A percentile compares a stretch with the other conserved stretches of the same genome.
Evolutionary conservation across 1,140 invertebrate genomes (phyloP).

Genomic region (Nebria ingens): DNA sequence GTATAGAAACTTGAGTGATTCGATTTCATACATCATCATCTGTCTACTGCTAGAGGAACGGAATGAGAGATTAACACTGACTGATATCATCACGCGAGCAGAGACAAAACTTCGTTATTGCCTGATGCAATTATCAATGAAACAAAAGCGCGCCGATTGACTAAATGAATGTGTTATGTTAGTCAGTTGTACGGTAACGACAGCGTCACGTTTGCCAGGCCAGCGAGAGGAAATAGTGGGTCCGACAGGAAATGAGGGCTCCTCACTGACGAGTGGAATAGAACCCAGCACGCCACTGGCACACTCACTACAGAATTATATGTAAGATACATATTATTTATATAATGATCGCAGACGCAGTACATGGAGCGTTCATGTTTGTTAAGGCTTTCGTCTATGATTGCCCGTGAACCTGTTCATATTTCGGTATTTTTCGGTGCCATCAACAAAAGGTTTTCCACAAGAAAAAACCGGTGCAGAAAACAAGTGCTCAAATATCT

Average conservation of each 20-base stretch:
- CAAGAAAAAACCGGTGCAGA: background rate
- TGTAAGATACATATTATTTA: constrained; percentile 3
- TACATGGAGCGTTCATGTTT: background rate
- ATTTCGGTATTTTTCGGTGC: background rate
- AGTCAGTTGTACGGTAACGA: too few relatives aligned
- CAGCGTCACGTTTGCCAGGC: too few relatives aligned
- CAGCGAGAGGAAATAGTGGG: too few relatives aligned
- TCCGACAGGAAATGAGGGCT: too few relatives aligned
- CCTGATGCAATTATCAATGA: too few relatives aligned
- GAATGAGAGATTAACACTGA: too few relatives aligned
- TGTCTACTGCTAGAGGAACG: too few relatives aligned
- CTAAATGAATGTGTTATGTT: too few relatives aligned
- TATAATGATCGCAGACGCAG: constrained; percentile 8
- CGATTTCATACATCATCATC: too few relatives aligned
- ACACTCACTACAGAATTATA: background rate
- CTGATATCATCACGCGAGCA: background rate
- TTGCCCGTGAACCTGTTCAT: background rate
- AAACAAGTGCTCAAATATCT: constrained; percentile 3
- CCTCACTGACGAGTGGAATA: too few relatives aligned
- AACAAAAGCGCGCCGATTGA: too few relatives aligned
- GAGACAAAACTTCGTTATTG: background rate
- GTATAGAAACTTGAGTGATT: too few relatives aligned
- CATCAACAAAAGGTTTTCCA: background rate
- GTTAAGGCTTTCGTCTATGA: background rate
- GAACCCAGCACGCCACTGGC: background rate